Evolutionary conservation across 2,888 invertebrate species (phyloP), one percentile per base, ranked within the genome.

Genomic region (Hydriomena furcata): DNA sequence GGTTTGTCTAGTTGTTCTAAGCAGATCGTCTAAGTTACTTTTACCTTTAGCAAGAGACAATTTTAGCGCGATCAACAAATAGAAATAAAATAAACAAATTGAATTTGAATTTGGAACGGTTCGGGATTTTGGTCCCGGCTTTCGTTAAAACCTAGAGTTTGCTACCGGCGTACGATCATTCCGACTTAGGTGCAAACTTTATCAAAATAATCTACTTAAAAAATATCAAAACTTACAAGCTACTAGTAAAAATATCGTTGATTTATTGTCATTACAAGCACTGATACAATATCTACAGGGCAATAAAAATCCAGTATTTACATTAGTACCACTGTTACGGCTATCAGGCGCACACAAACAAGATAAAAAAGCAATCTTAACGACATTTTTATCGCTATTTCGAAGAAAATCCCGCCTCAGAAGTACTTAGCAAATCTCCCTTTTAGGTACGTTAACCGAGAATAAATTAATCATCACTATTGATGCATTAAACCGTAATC

Each of bases 361-460:
- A 83, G 79, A 85, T 84, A 84, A 82, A 84, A 77, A 72, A 70
- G 74, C 73, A 79, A 83, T 81, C 82, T 79, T 85, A 84, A 87
- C 80, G 80, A 80, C 65, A 38, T 66, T 70, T 73, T 84, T 86
- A 85, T 84, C 84, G 72, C 68, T 63, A 78, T 76, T 81, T 71
- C 73, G 61, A 68, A 66, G 71, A 71, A 76, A 71, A 72, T 55
- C 64, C 64, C 65, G 55, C 55, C 55, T 61, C 58, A 54, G 48
- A 60, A 34, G 51, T 51, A 60, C 59, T 46, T 20, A 48, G 48
- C 36, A 32, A 48, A 49, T 57, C 50, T 53, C 53, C 49, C 44
- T 54, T 43, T 53, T 34, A 46, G 43, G 52, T 55, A 40, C 31
- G 36, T 52, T 41, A 38, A 31, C n/a, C n/a, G 52, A 47, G 36